phyloP scores from a whole-genome alignment of 2,888 invertebrate genomes.

The Ashinkailepas kermadecensis region DNA sequence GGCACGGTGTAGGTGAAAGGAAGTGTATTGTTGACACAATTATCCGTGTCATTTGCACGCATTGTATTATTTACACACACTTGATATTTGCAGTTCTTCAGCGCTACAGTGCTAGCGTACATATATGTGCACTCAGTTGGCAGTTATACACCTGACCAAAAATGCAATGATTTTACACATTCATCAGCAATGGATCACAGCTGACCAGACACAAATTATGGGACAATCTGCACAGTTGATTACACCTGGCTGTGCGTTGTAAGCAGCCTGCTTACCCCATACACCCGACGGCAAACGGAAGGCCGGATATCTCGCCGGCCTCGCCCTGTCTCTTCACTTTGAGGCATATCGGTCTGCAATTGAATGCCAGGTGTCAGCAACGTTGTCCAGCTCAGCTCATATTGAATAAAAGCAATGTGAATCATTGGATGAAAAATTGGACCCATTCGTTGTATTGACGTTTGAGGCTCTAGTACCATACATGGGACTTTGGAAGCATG shows the following conservation, averaged over 20 bases:
- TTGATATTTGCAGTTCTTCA: too few species aligned
- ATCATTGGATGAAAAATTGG: background rate
- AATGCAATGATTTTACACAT: too few species aligned
- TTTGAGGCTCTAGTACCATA: too few species aligned
- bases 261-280: slow-evolving; percentile 56
- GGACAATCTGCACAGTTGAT: too few species aligned
- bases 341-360: slow-evolving; percentile 60
- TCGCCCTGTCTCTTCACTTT: slow-evolving; percentile 65
- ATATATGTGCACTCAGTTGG: too few species aligned
- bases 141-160: too few species aligned
- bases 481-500: too few species aligned
- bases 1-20: too few species aligned
- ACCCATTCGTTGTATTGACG: background rate
- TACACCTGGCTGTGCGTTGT: background rate
- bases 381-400: background rate
- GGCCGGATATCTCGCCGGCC: slow-evolving; percentile 65
- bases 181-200: background rate
- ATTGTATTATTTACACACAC: too few species aligned
- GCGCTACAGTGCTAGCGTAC: too few species aligned
- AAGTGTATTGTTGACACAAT: too few species aligned
- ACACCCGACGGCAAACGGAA: slow-evolving; percentile 69
- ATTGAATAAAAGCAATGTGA: background rate
- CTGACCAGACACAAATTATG: background rate
- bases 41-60: too few species aligned
- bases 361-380: background rate